Base-by-base conservation (phyloP, 2,113 vertebrate species). In the Hippocampus mohnikei region DNA sequence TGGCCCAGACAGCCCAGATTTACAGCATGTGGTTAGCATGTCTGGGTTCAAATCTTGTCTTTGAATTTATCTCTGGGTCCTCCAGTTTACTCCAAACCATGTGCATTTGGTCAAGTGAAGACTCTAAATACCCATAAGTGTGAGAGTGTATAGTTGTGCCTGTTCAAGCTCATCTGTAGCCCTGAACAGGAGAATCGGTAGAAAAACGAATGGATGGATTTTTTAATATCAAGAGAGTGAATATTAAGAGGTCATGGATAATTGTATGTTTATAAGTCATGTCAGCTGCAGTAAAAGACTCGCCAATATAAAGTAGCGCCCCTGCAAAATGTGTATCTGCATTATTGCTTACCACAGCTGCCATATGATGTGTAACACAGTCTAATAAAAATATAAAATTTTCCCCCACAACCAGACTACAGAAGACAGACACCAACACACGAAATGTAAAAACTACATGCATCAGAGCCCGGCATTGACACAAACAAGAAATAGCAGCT, bases 401-500 rank as follows among this genome's bases (percentile, higher is more conserved):
- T 55, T 69, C 76, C 41, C 33, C 63, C 56, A 55, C 50, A 16
- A 29, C 27, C 60, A 71, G 65, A 74, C 78, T 72, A 23, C 25
- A 74, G 75, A 76, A 69, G 33, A 75, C 60, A 53, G 29, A n/a
- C 50, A 59, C 69, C 77, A 40, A 74, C 50, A 82, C 70, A 59
- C 20, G 62, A 41, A 83, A 78, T 73, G 59, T 79, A 81, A 79
- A 77, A 69, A 66, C 64, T 56, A 71, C 74, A 81, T 70, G 59
- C 66, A 76, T 78, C 60, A 55, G 69, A 68, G 74, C 70, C 42
- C 68, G 69, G 50, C 66, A 80, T 25, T 53, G 48, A 79, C 74
- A 78, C 78, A 79, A 72, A 77, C 79, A 80, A 82, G n/a, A 61
- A 73, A 76, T 53, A 62, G 50, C 58, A n/a, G 71, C 64, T 59